These are phyloP conservation scores for Sinohyriopsis cumingii DNA, from an alignment of 2,888 invertebrate genomes.

Conservation along the genomic window DNA sequence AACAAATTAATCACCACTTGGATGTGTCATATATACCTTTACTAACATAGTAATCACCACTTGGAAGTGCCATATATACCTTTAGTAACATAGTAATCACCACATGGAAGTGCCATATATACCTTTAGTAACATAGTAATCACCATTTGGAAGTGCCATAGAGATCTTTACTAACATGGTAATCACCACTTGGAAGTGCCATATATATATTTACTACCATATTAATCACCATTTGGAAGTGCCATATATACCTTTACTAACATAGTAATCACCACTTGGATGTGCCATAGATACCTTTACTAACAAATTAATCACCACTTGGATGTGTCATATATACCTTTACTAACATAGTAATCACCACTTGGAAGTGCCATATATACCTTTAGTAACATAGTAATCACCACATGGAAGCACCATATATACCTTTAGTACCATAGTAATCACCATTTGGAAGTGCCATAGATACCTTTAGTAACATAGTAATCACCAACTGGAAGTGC, in stretches of 20 bases:
- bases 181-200: no score
- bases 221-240: no score
- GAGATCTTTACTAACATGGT: no score
- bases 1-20: no score
- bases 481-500: no score
- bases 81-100: constrained; percentile 18
- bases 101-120: not conserved
- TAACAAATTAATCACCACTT: no score
- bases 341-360: not conserved
- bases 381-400: constrained; percentile 23
- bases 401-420: not conserved
- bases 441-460: no score
- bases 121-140: constrained; percentile 28
- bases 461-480: constrained; percentile 29
- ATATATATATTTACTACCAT: no score
- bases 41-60: no score
- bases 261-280: no score
- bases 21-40: constrained; percentile 21
- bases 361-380: constrained; percentile 2
- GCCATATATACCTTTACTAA: constrained; percentile 21
- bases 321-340: constrained; percentile 16
- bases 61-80: constrained; percentile 8
- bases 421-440: constrained; percentile 29
- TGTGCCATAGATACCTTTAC: constrained; percentile 21
- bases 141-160: no score